These are phyloP conservation scores for Tursiops truncatus DNA, from an alignment of 2,113 vertebrate genomes.

Conservation along the genomic window DNA sequence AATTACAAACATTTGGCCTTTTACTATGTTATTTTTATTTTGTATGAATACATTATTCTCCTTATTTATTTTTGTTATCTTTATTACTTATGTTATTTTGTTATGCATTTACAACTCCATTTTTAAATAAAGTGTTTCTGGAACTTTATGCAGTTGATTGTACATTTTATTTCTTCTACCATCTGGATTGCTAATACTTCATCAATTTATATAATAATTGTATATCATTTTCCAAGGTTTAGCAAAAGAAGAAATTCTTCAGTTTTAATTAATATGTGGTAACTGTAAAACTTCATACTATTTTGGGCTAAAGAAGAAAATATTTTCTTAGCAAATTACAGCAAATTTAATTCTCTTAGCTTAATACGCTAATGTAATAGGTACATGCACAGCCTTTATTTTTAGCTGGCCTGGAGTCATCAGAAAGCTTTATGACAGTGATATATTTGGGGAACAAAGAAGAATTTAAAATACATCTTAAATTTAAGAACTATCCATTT, in stretches of 20 bases:
- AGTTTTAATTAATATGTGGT: neutral
- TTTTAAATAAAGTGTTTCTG: slow-evolving; percentile 96
- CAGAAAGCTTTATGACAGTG: neutral
- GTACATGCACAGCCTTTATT: neutral
- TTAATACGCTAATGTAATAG: neutral
- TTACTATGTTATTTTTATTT: slow-evolving; percentile 89
- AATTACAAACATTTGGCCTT: slow-evolving; percentile 88
- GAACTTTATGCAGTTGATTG: slow-evolving; percentile 82
- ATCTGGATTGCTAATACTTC: neutral
- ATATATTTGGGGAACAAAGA: neutral
- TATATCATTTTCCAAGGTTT: neutral
- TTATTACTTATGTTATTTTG: slow-evolving; percentile 94
- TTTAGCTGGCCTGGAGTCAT: neutral
- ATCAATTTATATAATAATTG: neutral
- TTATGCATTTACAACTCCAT: slow-evolving; percentile 93
- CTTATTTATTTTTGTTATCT: slow-evolving; percentile 95
- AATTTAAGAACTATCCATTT: neutral
- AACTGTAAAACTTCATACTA: neutral
- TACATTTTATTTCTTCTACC: slow-evolving; percentile 55
- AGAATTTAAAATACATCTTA: neutral
- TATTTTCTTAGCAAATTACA: slow-evolving; percentile 2
- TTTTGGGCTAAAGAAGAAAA: slow-evolving; percentile 26
- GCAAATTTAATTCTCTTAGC: neutral
- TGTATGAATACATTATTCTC: slow-evolving; percentile 92
- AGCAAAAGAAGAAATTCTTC: neutral